Percentiles rank a stretch among this genome's conserved stretches.
phyloP scores from a whole-genome alignment of 2,888 invertebrate genomes.

The Lissonota sp. region DNA sequence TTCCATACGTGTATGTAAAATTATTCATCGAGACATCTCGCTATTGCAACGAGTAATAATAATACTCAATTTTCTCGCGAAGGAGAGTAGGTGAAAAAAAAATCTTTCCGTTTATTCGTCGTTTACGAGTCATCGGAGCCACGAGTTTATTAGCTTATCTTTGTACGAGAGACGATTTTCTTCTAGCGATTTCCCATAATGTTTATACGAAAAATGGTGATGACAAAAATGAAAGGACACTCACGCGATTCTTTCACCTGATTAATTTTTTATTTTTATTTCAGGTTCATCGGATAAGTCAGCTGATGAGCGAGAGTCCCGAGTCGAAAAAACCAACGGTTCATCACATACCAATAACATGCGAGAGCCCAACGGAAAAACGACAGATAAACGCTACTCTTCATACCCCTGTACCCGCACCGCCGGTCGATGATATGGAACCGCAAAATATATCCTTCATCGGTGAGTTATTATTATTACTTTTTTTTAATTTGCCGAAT shows the following conservation, averaged over 20 bases:
- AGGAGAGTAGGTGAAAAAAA: neutral
- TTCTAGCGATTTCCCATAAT: slow-evolving; percentile 35
- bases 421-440: slow-evolving; percentile 94
- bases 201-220: slow-evolving; percentile 67
- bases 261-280: slow-evolving; percentile 15
- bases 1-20: slow-evolving; percentile 22
- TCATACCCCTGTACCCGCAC: slow-evolving; percentile 88
- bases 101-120: slow-evolving; percentile 13
- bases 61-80: neutral
- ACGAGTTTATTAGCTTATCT: slow-evolving; percentile 4
- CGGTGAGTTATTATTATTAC: slow-evolving; percentile 85
- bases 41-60: slow-evolving; percentile 27
- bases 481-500: slow-evolving; percentile 6
- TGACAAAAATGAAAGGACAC: neutral
- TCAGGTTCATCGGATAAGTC: slow-evolving; percentile 83
- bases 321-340: slow-evolving; percentile 81
- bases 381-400: slow-evolving; percentile 77
- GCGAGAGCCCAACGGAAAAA: slow-evolving; percentile 81
- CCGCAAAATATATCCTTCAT: slow-evolving; percentile 97
- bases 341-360: slow-evolving; percentile 80
- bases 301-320: slow-evolving; percentile 81
- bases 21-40: slow-evolving; percentile 22
- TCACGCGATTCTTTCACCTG: too few species aligned
- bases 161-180: neutral
- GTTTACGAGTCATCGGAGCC: slow-evolving; percentile 36